A percentile compares a stretch with the other conserved stretches of the same genome.
phyloP scores from a whole-genome alignment of 2,113 vertebrate species.

The Cyanocitta stelleri region DNA sequence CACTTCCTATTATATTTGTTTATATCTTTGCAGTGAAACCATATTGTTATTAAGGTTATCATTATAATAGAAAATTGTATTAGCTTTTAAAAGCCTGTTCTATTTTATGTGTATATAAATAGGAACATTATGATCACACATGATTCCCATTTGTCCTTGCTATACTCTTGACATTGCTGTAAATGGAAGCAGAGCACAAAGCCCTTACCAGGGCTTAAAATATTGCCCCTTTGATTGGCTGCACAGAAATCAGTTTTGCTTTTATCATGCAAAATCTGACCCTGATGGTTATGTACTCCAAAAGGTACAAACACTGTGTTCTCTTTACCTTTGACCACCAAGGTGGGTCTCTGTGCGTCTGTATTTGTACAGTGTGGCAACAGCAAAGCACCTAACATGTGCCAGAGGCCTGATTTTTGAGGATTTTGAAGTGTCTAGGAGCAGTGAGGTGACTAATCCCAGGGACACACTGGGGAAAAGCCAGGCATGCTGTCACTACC shows the following conservation, averaged over 20 bases:
- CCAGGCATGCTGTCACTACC: accelerated
- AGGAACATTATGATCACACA: slow-evolving; percentile 14
- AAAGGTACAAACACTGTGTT: background rate
- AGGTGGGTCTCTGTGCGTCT: background rate
- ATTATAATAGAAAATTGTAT: slow-evolving; percentile 44
- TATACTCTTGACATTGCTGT: slow-evolving; percentile 4
- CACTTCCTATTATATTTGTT: slow-evolving; percentile 45
- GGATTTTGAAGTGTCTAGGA: background rate
- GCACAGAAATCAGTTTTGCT: background rate
- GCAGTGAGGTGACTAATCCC: background rate
- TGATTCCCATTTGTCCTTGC: slow-evolving; percentile 28
- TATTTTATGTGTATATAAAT: slow-evolving; percentile 53
- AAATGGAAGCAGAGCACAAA: slow-evolving; percentile 6
- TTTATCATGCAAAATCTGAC: background rate
- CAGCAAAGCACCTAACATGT: background rate
- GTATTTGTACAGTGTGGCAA: background rate
- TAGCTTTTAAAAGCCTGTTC: slow-evolving; percentile 47
- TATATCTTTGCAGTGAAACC: slow-evolving; percentile 38
- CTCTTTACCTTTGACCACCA: background rate
- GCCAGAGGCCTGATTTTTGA: background rate
- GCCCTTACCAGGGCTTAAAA: background rate
- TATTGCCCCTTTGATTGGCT: background rate
- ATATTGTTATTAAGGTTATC: slow-evolving; percentile 53
- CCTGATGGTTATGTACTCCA: background rate
- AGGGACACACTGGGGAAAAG: background rate